Evolutionary conservation across 2,888 invertebrate species (phyloP).

Genomic region (Dione vanillae): DNA sequence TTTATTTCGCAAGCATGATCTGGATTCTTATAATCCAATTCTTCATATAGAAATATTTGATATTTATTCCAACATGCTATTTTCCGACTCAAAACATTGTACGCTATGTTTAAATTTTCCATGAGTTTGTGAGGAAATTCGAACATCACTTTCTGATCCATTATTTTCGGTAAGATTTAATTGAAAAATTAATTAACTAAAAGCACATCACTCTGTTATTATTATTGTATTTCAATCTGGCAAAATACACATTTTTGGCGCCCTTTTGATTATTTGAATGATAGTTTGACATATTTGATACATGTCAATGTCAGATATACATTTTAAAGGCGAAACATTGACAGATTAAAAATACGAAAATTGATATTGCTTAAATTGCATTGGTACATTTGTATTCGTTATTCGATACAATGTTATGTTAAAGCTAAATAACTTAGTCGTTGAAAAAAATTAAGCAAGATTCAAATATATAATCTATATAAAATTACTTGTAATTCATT

Average conservation of each 20-base stretch:
- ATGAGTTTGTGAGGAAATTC: slow-evolving; percentile 56
- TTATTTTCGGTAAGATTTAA: slow-evolving; percentile 20
- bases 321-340: neutral
- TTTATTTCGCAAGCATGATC: slow-evolving; percentile 51
- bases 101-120: slow-evolving; percentile 60
- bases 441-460: too few relatives aligned
- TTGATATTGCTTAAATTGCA: too few relatives aligned
- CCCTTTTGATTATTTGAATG: slow-evolving; percentile 4
- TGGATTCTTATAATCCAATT: slow-evolving; percentile 55
- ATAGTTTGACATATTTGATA: neutral
- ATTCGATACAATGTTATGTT: too few relatives aligned
- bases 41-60: slow-evolving; percentile 70
- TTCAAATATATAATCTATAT: too few relatives aligned
- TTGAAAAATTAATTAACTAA: neutral
- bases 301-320: neutral
- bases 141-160: slow-evolving; percentile 55
- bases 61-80: slow-evolving; percentile 71
- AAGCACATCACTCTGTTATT: slow-evolving; percentile 4
- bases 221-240: neutral
- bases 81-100: slow-evolving; percentile 55
- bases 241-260: slow-evolving; percentile 27
- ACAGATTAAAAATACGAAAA: too few relatives aligned
- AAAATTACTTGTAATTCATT: too few relatives aligned
- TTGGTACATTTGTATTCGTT: too few relatives aligned
- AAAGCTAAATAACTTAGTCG: too few relatives aligned